Evolutionary conservation across 2,888 invertebrate species (phyloP), one percentile per base, ranked within the genome.

Genomic region (Noctua janthe): DNA sequence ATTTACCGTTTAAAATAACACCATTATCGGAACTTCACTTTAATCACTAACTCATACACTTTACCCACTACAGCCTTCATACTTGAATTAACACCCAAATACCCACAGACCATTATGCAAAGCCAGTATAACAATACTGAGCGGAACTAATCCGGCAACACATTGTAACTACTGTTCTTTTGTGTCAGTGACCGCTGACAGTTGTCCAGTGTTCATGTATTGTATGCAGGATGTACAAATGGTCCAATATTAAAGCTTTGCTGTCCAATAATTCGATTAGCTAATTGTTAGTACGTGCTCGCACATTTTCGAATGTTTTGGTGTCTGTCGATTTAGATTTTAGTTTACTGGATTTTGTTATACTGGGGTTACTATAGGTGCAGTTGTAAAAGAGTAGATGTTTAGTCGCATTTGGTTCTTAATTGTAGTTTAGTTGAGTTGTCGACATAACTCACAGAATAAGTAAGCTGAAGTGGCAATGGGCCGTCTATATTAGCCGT

Each of bases 41-140:
- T 1, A 62, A 35, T 64, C 35, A 64, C 29, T 15, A 43, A n/a
- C 7, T 67, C 23, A 43, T 1, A 39, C 3, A 47, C 35, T 49
- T 29, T 17, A 56, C 11, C 7, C 7, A n/a, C 23, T 3, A 20
- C 51, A 47, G 3, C 3, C 17, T 49, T 20, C 20, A 56, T 17
- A 51, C 62, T 62, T 66, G 49, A 67, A 84, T 76, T 71, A 81
- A 74, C 62, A 81, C 39, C 51, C 73, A 71, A 81, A 84, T 72
- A 66, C 2, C 43, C 67, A 84, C 66, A 81, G 81, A 23, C 15
- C 51, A 64, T 74, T 85, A 76, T 71, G 35, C 56, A 85, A 87
- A 84, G 78, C 81, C 78, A 78, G 84, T 83, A 77, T 81, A 83
- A 85, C 88, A 88, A 85, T 78, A 82, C 80, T 81, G 69, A 76